Evolutionary conservation across 2,888 invertebrate species (phyloP).

Genomic region (Amaurobius ferox): DNA sequence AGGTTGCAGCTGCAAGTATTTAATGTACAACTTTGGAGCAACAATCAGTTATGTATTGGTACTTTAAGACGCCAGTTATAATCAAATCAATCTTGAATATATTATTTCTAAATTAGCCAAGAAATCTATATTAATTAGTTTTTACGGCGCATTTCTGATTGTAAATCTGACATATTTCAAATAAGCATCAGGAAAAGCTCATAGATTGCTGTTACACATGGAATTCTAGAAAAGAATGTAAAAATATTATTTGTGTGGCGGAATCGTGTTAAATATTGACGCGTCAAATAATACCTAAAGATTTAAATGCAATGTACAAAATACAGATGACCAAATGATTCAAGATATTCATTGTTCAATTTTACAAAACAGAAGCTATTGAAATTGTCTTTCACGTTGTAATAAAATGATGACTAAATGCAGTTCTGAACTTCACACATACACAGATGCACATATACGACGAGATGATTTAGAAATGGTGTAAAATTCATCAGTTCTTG

Average conservation of each 20-base stretch:
- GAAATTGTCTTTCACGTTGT: neutral
- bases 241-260: neutral
- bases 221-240: neutral
- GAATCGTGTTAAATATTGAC: neutral
- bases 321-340: neutral
- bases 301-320: neutral
- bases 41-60: too few relatives aligned
- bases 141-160: too few relatives aligned
- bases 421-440: neutral
- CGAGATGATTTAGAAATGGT: neutral
- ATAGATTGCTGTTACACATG: neutral
- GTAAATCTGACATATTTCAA: too few relatives aligned
- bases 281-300: neutral
- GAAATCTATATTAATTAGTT: too few relatives aligned
- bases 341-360: neutral
- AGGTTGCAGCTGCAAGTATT: too few relatives aligned
- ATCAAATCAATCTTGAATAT: too few relatives aligned
- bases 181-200: neutral
- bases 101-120: too few relatives aligned
- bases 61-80: too few relatives aligned
- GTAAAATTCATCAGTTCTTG: neutral
- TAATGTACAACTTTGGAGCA: too few relatives aligned
- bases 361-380: neutral
- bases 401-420: neutral
- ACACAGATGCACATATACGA: neutral